Base-by-base conservation (phyloP, 2,113 vertebrate species). In the Odocoileus virginianus region DNA sequence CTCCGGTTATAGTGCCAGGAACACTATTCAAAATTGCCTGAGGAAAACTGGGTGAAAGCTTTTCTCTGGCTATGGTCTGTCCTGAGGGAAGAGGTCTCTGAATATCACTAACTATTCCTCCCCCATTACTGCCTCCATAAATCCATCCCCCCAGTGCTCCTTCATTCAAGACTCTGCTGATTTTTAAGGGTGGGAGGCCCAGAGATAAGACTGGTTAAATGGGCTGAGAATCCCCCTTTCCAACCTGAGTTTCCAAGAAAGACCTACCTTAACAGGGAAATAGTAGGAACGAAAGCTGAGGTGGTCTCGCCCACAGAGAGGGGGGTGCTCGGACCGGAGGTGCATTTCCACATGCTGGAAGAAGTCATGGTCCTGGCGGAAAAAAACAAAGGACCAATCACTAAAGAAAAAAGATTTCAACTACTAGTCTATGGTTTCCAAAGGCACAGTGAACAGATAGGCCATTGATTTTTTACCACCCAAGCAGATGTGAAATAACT, bases 341-440 rank as follows among this genome's bases (percentile, higher is more conserved):
- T 99, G 99, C 99, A 99, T 99, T 98, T 99, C 99, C 71, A 99
- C 99, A 1, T 99, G 99, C 96, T 99, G 99, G 98, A 99, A 99
- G 98, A 99, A 99, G 98, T 99, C 99, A 0, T 99, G 99, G 95
- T 99, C 99, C 99, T 99, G 97, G 28, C 9, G 12, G 96, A 58
- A 97, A 97, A 1, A 97, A 95, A 92, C 13, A 94, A 79, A 93
- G 17, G 87, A 58, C 78, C 5, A 10, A 25, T 96, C n/a, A 95
- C 83, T 61, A 86, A 60, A 79, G 84, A 23, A 57, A 90, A 78
- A 83, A 81, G 36, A 93, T 40, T 78, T 82, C 64, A 94, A 67
- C 30, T 87, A 78, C 30, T 82, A 58, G 17, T 33, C 30, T 84
- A 58, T 8, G 3, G 27, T 85, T 90, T 95, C 40, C 64, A 87